Percentiles rank a stretch among this genome's conserved stretches.
phyloP scores from a whole-genome alignment of 1,140 invertebrate species.

The Calephelis virginiensis region DNA sequence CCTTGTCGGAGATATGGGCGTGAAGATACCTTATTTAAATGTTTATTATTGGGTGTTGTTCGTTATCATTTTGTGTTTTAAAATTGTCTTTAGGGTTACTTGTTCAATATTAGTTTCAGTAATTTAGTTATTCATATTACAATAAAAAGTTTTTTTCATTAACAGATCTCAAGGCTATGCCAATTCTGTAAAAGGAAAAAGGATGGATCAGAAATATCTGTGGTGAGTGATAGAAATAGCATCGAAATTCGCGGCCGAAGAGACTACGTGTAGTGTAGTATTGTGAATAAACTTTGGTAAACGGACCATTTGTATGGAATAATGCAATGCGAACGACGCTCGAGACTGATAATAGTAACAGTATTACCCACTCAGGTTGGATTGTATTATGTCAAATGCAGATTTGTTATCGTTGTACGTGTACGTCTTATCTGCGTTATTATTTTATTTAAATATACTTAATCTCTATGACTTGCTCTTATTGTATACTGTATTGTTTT shows the following conservation, averaged over 20 bases:
- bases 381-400: conserved; percentile 28
- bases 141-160: conserved; percentile 22
- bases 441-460: conserved; percentile 8
- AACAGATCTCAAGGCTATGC: conserved; percentile 60
- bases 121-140: background rate
- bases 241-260: conserved; percentile 53
- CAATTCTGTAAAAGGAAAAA: conserved; percentile 55
- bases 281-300: conserved; percentile 16
- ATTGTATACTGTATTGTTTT: no score
- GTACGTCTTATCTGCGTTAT: conserved; percentile 10
- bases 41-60: no score
- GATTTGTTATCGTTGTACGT: conserved; percentile 23
- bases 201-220: conserved; percentile 61
- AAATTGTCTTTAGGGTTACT: no score
- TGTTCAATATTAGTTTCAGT: no score
- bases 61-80: no score
- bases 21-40: no score
- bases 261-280: conserved; percentile 58
- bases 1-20: no score
- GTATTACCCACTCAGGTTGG: conserved; percentile 40
- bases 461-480: background rate
- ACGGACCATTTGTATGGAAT: conserved; percentile 29
- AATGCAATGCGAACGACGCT: conserved; percentile 25
- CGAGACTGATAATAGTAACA: conserved; percentile 54
- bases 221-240: conserved; percentile 67